These are phyloP conservation scores for Onychomys torridus DNA, from an alignment of 2,797 vertebrate genomes.

Conservation along the genomic window DNA sequence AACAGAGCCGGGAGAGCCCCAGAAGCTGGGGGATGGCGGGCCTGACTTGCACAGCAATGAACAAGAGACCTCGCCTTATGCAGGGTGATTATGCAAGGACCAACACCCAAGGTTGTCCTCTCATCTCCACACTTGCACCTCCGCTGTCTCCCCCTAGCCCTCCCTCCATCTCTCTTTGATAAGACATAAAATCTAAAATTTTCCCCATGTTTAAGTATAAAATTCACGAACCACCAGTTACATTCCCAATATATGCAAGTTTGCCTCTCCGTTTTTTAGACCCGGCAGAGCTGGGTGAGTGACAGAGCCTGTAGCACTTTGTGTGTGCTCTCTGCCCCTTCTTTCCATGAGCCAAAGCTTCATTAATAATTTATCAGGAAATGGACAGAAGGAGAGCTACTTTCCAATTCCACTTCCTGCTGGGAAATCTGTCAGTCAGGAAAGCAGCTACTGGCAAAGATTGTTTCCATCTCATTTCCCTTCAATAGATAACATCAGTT, in stretches of 20 bases:
- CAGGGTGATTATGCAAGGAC: neutral
- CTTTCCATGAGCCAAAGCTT: conserved; percentile 18
- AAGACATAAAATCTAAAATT: conserved; percentile 39
- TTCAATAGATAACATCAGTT: conserved; percentile 16
- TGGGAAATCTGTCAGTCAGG: conserved; percentile 18
- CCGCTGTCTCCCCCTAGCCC: accelerated
- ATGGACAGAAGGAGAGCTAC: neutral
- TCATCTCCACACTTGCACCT: neutral
- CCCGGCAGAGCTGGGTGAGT: neutral
- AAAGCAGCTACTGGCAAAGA: conserved; percentile 11
- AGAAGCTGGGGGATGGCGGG: neutral
- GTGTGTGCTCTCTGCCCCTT: neutral
- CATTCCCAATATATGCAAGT: neutral
- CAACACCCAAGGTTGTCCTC: neutral
- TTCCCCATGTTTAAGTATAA: neutral
- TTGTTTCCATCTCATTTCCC: conserved; percentile 40
- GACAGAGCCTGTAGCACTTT: neutral
- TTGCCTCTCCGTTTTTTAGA: neutral
- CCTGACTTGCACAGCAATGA: neutral
- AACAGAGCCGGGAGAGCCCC: neutral
- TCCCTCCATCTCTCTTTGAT: neutral
- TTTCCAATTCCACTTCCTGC: conserved; percentile 17
- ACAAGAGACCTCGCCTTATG: neutral
- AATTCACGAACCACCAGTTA: neutral
- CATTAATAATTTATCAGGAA: conserved; percentile 57